Evolutionary conservation across 1,140 invertebrate genomes (phyloP), one percentile per base, ranked within the genome.

Genomic region (Ceratina calcarata): DNA sequence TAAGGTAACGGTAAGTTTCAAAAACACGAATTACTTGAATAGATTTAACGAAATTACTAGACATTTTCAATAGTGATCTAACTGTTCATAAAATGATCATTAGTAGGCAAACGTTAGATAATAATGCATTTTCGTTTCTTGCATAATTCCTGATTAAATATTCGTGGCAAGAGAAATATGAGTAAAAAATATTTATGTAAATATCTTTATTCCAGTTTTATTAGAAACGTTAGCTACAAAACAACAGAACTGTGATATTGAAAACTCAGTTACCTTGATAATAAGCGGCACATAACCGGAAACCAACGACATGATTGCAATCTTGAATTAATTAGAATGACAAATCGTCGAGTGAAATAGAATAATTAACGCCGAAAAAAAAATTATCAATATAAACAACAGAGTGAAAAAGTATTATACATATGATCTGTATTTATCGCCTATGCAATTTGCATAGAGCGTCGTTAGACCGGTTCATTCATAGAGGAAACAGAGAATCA

Each of bases 391-490:
- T 32, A 53, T 37, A 55, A 73, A 74, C 24, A 2, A 45, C 13
- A 12, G 16, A 37, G 12, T 20, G 12, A 55, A 18, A 16, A 0
- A 7, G 37, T 45, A 10, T 6, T 45, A 45, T 10, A 45, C 49
- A 16, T n/a, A 22, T 74, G 61, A 20, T 16, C 18, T 6, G 4
- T 18, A n/a, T 74, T 53, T 74, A 55, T 65, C 27, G 8, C 13
- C 3, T 32, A 16, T 22, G 18, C 2, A 13, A 74, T 74, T 65
- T 65, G 27, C 24, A 37, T 55, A 2, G 12, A 37, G 32, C 64
- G 61, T 64, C 61, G 27, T 3, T 37, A 64, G 49, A 74, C 71
- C 61, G 49, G 61, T 74, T 65, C 60, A 65, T 65, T 74, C 61
- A 55, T 74, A n/a, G 3, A 1, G 18, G n/a, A 64, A 73, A 53